Conservation (phyloP, 2,113 vertebrate genomes). For the Spilogale gracilis region DNA sequence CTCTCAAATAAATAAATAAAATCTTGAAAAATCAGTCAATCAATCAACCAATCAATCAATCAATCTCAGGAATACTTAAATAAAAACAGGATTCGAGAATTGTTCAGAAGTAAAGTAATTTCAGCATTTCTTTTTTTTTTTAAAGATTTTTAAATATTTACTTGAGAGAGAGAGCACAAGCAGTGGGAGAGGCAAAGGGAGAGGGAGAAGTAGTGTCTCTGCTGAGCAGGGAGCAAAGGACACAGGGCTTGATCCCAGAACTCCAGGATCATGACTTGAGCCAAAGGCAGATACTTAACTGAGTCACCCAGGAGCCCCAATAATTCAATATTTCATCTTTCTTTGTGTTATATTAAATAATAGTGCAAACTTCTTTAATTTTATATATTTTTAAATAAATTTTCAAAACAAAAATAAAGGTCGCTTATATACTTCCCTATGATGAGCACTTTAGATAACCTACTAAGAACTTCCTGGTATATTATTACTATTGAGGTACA, state of each 20-base stretch:
- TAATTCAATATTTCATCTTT: neutral
- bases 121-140: neutral
- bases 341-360: neutral
- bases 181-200: neutral
- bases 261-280: neutral
- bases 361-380: neutral
- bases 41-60: too few species aligned
- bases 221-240: neutral
- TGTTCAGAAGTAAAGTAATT: neutral
- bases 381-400: conserved; percentile 31
- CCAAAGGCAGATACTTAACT: neutral
- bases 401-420: conserved; percentile 1
- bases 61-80: neutral
- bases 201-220: neutral
- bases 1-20: too few species aligned
- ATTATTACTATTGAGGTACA: neutral
- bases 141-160: neutral
- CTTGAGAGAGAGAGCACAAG: neutral
- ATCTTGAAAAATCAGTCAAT: too few species aligned
- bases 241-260: neutral
- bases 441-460: neutral
- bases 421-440: neutral
- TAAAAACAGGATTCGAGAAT: neutral
- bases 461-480: neutral
- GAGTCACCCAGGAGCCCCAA: neutral